Percentiles rank a stretch among this genome's conserved stretches.
Conservation (phyloP, 2,797 vertebrate species). For the Australoheros facetus region DNA sequence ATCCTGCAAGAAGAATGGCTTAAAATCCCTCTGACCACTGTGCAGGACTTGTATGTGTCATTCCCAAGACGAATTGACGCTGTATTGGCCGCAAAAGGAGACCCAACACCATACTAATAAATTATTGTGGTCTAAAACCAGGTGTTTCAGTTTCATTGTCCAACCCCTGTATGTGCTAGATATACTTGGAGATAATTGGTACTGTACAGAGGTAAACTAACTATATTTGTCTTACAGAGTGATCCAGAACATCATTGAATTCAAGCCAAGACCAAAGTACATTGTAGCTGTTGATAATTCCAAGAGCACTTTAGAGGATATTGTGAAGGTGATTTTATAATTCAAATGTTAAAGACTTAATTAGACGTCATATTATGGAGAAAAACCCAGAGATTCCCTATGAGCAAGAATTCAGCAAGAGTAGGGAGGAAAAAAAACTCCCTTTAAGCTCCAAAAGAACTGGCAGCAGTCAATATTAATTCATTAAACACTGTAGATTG, state of each 20-base stretch:
- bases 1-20: no score
- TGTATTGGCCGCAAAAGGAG: no score
- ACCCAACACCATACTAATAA: no score
- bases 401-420: background rate
- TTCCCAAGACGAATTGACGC: no score
- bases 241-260: constrained; percentile 88
- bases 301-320: constrained; percentile 82
- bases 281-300: constrained; percentile 89
- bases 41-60: no score
- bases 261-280: constrained; percentile 83
- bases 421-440: background rate
- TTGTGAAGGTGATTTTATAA: constrained; percentile 82
- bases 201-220: background rate
- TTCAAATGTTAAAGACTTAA: background rate
- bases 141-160: no score
- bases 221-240: constrained; percentile 72
- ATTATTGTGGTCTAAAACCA: no score
- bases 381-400: background rate
- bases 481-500: background rate
- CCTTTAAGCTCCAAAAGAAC: background rate
- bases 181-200: background rate
- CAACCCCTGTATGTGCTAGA: background rate
- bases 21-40: no score
- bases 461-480: background rate
- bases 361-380: background rate